phyloP scores from a whole-genome alignment of 2,113 vertebrate species.

The Sterrhoptilus dennistouni region DNA sequence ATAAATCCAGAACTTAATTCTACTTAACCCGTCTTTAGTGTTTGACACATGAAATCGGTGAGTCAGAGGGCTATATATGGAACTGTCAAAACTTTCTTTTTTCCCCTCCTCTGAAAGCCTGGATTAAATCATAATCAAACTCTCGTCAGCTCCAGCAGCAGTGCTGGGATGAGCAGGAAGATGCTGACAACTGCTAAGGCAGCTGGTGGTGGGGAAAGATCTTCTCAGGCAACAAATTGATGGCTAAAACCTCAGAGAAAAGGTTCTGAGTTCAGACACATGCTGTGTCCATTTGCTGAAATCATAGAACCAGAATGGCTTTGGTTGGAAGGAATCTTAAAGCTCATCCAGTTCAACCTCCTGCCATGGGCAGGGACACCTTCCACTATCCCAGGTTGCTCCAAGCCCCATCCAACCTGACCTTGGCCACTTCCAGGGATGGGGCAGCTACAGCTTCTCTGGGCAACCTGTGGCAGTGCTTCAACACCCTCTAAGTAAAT shows the following conservation, averaged over 20 bases:
- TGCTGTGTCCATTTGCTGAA: fast-evolving
- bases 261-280: neutral
- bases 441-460: neutral
- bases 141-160: neutral
- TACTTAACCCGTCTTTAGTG: conserved; percentile 67
- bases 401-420: neutral
- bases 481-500: neutral
- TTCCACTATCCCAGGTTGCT: neutral
- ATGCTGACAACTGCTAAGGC: neutral
- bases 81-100: conserved; percentile 46
- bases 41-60: conserved; percentile 66
- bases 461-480: neutral
- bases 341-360: neutral
- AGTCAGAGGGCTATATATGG: conserved; percentile 69
- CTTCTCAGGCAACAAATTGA: neutral
- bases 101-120: conserved; percentile 34
- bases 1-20: conserved; percentile 68
- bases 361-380: neutral
- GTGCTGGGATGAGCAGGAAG: neutral
- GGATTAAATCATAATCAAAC: conserved; percentile 14
- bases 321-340: neutral
- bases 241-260: neutral
- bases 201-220: neutral
- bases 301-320: neutral
- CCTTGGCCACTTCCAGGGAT: neutral